These are phyloP conservation scores for Cataglyphis cursor DNA, from an alignment of 2,888 invertebrate species.

Conservation along the genomic window DNA sequence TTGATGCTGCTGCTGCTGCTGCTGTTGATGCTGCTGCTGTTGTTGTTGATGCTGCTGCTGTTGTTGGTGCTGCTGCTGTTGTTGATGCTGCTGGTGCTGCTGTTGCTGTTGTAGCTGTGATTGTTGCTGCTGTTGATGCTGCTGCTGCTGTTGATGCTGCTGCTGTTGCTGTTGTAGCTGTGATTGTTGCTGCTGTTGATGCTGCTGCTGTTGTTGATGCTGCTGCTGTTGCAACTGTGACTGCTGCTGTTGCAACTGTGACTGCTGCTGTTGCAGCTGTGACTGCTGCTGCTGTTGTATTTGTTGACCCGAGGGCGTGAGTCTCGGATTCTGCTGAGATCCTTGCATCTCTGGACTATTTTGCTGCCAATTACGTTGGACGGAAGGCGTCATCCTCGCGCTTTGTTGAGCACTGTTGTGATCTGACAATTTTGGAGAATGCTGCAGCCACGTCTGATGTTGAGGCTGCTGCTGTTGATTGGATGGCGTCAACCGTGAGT, in stretches of 20 bases:
- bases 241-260: slow-evolving; percentile 85
- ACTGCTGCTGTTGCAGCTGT: slow-evolving; percentile 87
- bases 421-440: slow-evolving; percentile 82
- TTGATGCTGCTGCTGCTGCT: slow-evolving; percentile 84
- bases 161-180: slow-evolving; percentile 86
- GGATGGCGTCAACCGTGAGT: slow-evolving; percentile 83
- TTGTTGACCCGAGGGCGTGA: slow-evolving; percentile 85
- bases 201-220: not conserved
- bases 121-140: slow-evolving; percentile 78
- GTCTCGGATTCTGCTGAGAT: slow-evolving; percentile 79
- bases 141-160: slow-evolving; percentile 85
- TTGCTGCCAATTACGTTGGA: slow-evolving; percentile 82
- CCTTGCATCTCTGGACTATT: slow-evolving; percentile 81
- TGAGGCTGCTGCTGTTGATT: slow-evolving; percentile 71
- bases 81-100: not conserved
- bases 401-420: slow-evolving; percentile 79
- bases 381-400: slow-evolving; percentile 81
- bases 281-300: slow-evolving; percentile 81
- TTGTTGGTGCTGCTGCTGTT: slow-evolving; percentile 49
- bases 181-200: slow-evolving; percentile 81
- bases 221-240: not conserved
- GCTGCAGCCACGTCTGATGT: slow-evolving; percentile 83
- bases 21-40: slow-evolving; percentile 85
- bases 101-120: slow-evolving; percentile 79
- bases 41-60: slow-evolving; percentile 85